Evolutionary conservation across 2,113 vertebrate species (phyloP).

Genomic region (Camarhynchus parvulus): DNA sequence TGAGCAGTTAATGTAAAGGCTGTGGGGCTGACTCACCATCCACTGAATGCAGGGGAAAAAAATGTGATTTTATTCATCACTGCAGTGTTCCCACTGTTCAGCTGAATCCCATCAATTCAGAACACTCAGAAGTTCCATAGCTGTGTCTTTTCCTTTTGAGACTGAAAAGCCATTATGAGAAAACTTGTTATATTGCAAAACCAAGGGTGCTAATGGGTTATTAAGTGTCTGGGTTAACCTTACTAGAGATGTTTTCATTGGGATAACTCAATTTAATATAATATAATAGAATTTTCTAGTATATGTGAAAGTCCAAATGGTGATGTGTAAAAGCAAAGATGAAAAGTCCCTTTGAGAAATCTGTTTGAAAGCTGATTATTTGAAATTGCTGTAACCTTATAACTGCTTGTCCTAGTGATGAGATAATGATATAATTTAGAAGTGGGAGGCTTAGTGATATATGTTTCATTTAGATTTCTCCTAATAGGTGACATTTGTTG

Average conservation of each 20-base stretch:
- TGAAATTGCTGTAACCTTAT: constrained; percentile 23
- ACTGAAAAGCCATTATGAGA: constrained; percentile 13
- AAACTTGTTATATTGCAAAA: constrained; percentile 32
- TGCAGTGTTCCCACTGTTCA: neutral
- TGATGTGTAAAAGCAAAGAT: constrained; percentile 27
- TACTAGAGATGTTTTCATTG: constrained; percentile 55
- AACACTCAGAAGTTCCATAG: neutral
- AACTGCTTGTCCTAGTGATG: constrained; percentile 12
- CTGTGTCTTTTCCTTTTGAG: neutral
- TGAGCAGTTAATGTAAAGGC: neutral
- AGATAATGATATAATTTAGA: constrained; percentile 5
- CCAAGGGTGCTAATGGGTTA: constrained; percentile 54
- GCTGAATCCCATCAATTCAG: neutral
- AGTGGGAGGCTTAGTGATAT: neutral
- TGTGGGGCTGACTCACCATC: neutral
- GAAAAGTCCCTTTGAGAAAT: constrained; percentile 36
- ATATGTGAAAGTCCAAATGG: constrained; percentile 21
- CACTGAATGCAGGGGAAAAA: neutral
- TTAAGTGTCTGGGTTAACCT: constrained; percentile 57
- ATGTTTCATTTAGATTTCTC: constrained; percentile 26
- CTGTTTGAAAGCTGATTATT: constrained; percentile 9
- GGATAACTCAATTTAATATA: constrained; percentile 47
- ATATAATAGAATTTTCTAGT: constrained; percentile 46
- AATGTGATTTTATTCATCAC: neutral
- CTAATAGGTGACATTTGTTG: constrained; percentile 48